phyloP scores from a whole-genome alignment of 1,140 invertebrate genomes.

The Neodiprion lecontei region DNA sequence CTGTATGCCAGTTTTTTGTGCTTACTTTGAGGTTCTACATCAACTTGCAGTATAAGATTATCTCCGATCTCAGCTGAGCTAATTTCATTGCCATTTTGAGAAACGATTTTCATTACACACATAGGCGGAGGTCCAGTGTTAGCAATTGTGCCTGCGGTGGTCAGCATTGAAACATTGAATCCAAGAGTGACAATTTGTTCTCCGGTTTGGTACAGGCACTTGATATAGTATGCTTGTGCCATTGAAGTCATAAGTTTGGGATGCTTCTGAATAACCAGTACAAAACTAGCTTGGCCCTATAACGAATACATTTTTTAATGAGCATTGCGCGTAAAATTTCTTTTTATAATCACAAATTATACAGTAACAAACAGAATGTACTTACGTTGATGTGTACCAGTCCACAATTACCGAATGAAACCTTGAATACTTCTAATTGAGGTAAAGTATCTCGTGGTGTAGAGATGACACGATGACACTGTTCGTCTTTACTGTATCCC shows the following conservation, averaged over 20 bases:
- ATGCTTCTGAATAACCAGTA: slow-evolving; percentile 94
- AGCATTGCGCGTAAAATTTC: neutral
- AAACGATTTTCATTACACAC: slow-evolving; percentile 91
- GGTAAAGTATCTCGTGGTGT: slow-evolving; percentile 71
- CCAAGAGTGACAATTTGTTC: slow-evolving; percentile 92
- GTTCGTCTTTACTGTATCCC: slow-evolving; percentile 91
- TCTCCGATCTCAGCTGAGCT: slow-evolving; percentile 92
- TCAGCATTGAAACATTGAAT: slow-evolving; percentile 95
- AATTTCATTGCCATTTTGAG: slow-evolving; percentile 85
- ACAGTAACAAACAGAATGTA: slow-evolving; percentile 29
- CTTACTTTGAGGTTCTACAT: slow-evolving; percentile 90
- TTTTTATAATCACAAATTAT: neutral
- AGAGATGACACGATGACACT: slow-evolving; percentile 83
- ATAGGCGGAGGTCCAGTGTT: slow-evolving; percentile 94
- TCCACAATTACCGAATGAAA: slow-evolving; percentile 90
- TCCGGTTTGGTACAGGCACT: slow-evolving; percentile 92
- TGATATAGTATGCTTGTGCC: slow-evolving; percentile 93
- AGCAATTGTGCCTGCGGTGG: slow-evolving; percentile 92
- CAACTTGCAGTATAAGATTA: slow-evolving; percentile 88
- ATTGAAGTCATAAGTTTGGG: slow-evolving; percentile 94
- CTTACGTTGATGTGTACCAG: slow-evolving; percentile 89
- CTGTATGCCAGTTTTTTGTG: slow-evolving; percentile 28
- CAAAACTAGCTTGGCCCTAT: slow-evolving; percentile 89
- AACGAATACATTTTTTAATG: slow-evolving; percentile 24
- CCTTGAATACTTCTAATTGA: slow-evolving; percentile 83